These are phyloP conservation scores for Melierax canorus DNA, from an alignment of 2,113 vertebrate species.

Conservation along the genomic window DNA sequence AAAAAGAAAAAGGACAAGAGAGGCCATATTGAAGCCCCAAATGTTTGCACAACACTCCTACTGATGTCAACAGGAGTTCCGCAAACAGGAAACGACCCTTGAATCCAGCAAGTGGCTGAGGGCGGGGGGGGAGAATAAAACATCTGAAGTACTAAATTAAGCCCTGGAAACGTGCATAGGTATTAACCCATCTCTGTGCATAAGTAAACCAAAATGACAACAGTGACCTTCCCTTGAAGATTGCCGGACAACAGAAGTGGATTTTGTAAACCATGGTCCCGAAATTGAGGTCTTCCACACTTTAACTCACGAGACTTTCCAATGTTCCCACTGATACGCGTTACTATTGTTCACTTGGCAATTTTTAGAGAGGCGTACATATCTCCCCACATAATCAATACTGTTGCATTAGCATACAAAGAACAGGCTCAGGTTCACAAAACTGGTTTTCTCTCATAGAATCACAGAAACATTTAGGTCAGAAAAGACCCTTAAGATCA, in stretches of 20 bases:
- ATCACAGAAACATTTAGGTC: neutral
- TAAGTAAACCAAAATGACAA: neutral
- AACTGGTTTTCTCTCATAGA: neutral
- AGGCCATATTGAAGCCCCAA: neutral
- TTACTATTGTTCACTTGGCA: neutral
- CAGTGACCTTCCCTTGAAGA: neutral
- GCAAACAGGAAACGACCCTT: slow-evolving; percentile 20
- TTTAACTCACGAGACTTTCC: neutral
- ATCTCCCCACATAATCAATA: neutral
- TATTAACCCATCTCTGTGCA: neutral
- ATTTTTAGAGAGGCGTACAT: neutral
- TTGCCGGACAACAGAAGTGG: neutral
- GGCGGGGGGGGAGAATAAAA: neutral
- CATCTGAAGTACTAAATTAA: neutral
- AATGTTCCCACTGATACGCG: neutral
- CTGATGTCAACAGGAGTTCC: neutral
- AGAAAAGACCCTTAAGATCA: neutral
- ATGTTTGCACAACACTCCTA: slow-evolving; percentile 7
- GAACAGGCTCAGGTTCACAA: neutral
- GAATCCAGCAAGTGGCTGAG: neutral
- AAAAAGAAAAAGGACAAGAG: neutral
- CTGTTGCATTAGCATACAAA: neutral
- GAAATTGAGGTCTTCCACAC: neutral
- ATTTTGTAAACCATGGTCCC: neutral
- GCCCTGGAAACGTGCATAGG: neutral